Base-by-base conservation (phyloP, 2,797 vertebrate species). In the Poeciliopsis gracilis region DNA sequence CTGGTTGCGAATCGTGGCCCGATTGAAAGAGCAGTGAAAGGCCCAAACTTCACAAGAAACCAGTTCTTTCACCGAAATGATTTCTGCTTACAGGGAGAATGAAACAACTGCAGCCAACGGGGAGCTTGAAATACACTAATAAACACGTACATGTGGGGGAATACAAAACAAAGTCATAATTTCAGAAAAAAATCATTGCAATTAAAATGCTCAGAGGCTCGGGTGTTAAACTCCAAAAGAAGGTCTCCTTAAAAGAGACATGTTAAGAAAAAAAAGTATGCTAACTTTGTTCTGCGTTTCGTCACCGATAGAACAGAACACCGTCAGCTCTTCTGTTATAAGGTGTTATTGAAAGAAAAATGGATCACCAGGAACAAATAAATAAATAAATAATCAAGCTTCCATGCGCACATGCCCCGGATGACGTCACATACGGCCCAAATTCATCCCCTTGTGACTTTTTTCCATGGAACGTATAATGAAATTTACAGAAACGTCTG, bases 81-180 rank as follows among this genome's bases (percentile, higher is more conserved):
- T 90, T 92, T 91, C 94, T 90, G 92, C 95, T 95, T 95, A 94
- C 94, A 93, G 90, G 90, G 92, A 93, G 73, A 86, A 84, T 95
- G 94, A 95, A 96, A 94, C 92, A 95, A 95, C 82, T 89, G 93
- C 96, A 93, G 90, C 78, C 88, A 91, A 95, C 89, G 91, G 93
- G 95, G 95, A 94, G 93, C 92, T 89, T 92, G 92, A 96, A 91
- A 93, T 90, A 94, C 93, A 91, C 94, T 95, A 95, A 96, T 93
- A 95, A 96, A 96, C 95, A 97, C 93, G 92, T 94, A 96, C 95
- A 96, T 81, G 82, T 95, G 96, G 96, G 97, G 95, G 96, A 88
- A 28, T 4, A 57, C 2, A 15, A 13, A 28, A 4, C 2, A 28
- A 13, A 28, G 25, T 25, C 55, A 57, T 28, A 57, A 57, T 57